phyloP scores from a whole-genome alignment of 2,113 vertebrate genomes.

The Perca flavescens region DNA sequence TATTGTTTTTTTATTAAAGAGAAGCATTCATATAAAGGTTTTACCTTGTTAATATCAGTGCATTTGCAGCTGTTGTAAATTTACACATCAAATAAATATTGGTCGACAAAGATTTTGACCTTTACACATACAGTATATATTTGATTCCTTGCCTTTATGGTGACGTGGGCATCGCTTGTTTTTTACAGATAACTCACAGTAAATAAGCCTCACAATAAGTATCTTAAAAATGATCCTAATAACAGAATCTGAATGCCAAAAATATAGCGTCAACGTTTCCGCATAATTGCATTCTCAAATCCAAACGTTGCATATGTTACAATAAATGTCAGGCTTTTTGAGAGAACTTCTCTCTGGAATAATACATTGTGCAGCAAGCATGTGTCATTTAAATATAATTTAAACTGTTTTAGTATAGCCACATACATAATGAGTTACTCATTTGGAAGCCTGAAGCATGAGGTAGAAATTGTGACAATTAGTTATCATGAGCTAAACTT shows the following conservation, averaged over 20 bases:
- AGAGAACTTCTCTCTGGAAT: neutral
- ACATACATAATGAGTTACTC: neutral
- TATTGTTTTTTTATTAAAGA: neutral
- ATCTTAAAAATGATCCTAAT: too few relatives aligned
- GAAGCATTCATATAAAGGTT: neutral
- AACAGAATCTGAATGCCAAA: neutral
- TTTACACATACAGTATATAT: neutral
- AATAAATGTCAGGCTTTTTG: neutral
- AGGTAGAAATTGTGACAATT: neutral
- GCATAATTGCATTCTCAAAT: neutral
- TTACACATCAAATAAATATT: neutral
- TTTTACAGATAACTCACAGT: neutral
- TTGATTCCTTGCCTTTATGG: neutral
- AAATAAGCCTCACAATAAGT: neutral
- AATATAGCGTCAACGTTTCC: neutral
- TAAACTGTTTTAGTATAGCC: neutral
- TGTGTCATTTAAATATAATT: neutral
- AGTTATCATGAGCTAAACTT: constrained; percentile 8
- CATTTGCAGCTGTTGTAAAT: neutral
- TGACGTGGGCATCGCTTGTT: neutral
- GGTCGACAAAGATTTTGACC: neutral
- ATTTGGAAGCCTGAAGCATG: neutral
- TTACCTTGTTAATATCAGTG: neutral
- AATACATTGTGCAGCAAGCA: neutral
- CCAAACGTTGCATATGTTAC: neutral